Conservation (phyloP, 2,113 vertebrate genomes). For the Lagopus leucura region DNA sequence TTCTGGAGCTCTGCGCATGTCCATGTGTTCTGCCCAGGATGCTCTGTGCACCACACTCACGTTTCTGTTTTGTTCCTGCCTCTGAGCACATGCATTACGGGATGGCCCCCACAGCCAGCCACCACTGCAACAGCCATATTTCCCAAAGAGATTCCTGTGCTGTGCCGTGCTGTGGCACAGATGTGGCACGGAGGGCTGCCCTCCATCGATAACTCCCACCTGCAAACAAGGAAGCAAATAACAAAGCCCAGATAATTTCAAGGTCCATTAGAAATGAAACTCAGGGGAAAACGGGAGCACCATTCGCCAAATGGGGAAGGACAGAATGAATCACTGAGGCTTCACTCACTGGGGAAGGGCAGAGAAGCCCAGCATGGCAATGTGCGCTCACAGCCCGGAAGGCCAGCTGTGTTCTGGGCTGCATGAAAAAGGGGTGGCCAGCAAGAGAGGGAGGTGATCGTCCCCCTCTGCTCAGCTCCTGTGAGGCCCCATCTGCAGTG, state of each 20-base stretch:
- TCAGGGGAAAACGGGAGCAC: not conserved
- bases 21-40: too few species aligned
- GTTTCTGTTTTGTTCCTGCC: not conserved
- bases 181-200: not conserved
- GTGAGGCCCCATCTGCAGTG: too few species aligned
- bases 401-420: too few species aligned
- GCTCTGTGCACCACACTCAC: not conserved
- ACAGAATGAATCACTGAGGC: constrained; percentile 15
- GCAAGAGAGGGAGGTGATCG: too few species aligned
- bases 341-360: not conserved
- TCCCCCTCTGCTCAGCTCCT: too few species aligned
- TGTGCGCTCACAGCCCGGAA: not conserved
- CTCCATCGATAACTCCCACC: not conserved
- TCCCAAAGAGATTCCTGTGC: not conserved
- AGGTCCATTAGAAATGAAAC: constrained; percentile 61
- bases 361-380: not conserved
- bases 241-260: constrained; percentile 69
- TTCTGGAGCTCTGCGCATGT: not conserved
- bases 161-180: fast-evolving
- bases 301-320: constrained; percentile 33
- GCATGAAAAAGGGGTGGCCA: too few species aligned
- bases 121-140: not conserved
- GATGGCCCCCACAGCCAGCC: not conserved
- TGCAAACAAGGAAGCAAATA: not conserved
- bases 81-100: not conserved